These are phyloP conservation scores for Macaca nemestrina DNA, from an alignment of 2,113 vertebrate genomes.

Conservation along the genomic window DNA sequence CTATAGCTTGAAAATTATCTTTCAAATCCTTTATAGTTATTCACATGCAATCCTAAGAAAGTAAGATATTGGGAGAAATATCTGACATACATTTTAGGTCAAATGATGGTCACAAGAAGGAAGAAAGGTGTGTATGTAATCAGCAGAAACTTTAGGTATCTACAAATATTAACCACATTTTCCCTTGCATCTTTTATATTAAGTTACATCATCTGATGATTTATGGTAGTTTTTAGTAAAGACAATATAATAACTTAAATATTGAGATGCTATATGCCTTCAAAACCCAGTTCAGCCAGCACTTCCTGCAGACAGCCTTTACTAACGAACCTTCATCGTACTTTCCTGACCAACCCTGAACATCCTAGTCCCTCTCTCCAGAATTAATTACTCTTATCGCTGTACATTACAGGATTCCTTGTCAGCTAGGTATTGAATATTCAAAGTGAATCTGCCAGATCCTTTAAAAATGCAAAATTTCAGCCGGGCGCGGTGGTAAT, in stretches of 20 bases:
- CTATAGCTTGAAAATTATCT: background rate
- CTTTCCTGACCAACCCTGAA: background rate
- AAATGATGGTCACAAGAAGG: background rate
- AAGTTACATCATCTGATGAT: background rate
- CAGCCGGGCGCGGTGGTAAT: too few relatives aligned
- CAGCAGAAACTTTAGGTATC: background rate
- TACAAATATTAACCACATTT: background rate
- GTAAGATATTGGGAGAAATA: background rate
- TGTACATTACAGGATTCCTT: background rate
- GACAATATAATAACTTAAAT: background rate
- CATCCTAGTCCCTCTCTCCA: background rate
- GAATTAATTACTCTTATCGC: background rate
- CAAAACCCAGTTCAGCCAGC: background rate
- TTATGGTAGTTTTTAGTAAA: background rate
- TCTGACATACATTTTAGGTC: background rate
- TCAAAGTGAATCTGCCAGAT: background rate
- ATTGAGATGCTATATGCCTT: background rate
- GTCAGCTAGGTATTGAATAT: background rate
- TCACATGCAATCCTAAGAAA: constrained; percentile 24
- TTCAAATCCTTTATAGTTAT: background rate
- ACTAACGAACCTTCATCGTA: background rate
- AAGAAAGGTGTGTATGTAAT: background rate
- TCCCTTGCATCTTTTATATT: background rate
- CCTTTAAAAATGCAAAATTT: constrained; percentile 11
- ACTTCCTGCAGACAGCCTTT: background rate